A percentile compares a stretch with the other conserved stretches of the same genome.
phyloP scores from a whole-genome alignment of 2,113 vertebrate species.

The Dicaeum eximium region DNA sequence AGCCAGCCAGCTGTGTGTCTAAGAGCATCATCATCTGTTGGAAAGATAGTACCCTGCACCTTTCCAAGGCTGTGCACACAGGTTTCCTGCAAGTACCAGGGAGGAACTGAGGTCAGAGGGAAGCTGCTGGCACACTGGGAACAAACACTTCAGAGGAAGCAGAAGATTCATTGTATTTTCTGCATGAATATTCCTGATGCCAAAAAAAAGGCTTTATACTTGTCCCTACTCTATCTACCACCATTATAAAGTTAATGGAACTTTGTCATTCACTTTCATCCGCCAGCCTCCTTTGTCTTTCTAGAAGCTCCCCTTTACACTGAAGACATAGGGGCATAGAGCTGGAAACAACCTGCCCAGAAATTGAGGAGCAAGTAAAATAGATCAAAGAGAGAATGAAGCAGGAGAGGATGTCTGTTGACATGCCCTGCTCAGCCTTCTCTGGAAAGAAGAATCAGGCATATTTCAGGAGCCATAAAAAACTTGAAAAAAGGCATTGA shows the following conservation, averaged over 20 bases:
- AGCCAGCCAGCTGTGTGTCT: not conserved
- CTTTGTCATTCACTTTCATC: not conserved
- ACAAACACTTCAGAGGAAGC: not conserved
- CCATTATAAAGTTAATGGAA: not conserved
- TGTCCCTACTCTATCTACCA: not conserved
- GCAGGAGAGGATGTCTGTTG: not conserved
- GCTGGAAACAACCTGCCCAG: not conserved
- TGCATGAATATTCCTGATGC: not conserved
- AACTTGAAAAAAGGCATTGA: not conserved
- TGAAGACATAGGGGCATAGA: not conserved
- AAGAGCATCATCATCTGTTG: not conserved
- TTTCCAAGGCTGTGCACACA: not conserved
- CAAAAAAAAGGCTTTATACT: not conserved
- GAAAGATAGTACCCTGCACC: not conserved
- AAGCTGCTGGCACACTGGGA: not conserved
- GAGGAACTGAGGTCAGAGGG: not conserved
- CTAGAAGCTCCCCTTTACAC: not conserved
- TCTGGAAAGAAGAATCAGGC: not conserved
- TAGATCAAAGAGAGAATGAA: not conserved
- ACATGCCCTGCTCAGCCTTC: not conserved
- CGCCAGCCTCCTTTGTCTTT: not conserved
- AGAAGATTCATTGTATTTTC: not conserved
- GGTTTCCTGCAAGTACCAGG: rapidly evolving
- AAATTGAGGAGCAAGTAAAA: not conserved
- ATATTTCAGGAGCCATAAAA: not conserved